Evolutionary conservation across 2,888 invertebrate genomes (phyloP).

Genomic region (Hybos culiciformis): DNA sequence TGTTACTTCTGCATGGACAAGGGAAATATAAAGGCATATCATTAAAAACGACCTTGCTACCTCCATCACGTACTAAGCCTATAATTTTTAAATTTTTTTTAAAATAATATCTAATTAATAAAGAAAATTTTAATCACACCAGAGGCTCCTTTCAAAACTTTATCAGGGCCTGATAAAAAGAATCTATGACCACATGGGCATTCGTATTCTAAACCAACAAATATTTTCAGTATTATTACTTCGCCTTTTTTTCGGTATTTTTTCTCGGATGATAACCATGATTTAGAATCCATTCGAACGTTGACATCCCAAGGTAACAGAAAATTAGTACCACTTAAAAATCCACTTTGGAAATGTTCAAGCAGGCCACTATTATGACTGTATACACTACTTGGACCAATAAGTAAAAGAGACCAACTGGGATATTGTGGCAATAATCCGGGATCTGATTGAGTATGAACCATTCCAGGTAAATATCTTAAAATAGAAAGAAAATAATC

Average conservation of each 20-base stretch:
- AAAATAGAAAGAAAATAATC: too few species aligned
- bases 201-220: constrained; percentile 94
- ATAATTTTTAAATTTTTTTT: not conserved
- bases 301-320: constrained; percentile 88
- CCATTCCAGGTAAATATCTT: constrained; percentile 83
- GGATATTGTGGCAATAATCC: constrained; percentile 72
- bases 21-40: constrained; percentile 84
- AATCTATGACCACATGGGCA: constrained; percentile 95
- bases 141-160: constrained; percentile 60
- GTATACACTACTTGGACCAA: constrained; percentile 83
- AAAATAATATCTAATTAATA: not conserved
- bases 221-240: constrained; percentile 65
- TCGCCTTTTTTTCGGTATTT: constrained; percentile 32
- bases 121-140: constrained; percentile 22
- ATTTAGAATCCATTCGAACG: constrained; percentile 34
- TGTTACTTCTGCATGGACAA: constrained; percentile 61
- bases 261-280: constrained; percentile 23
- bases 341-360: constrained; percentile 76
- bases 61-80: constrained; percentile 64
- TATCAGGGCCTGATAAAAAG: constrained; percentile 79
- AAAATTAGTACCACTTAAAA: constrained; percentile 78
- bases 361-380: constrained; percentile 74
- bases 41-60: constrained; percentile 67
- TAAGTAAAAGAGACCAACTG: constrained; percentile 80
- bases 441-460: constrained; percentile 63